Conservation (phyloP, 2,888 invertebrate genomes). For the Drosophila siamana region DNA sequence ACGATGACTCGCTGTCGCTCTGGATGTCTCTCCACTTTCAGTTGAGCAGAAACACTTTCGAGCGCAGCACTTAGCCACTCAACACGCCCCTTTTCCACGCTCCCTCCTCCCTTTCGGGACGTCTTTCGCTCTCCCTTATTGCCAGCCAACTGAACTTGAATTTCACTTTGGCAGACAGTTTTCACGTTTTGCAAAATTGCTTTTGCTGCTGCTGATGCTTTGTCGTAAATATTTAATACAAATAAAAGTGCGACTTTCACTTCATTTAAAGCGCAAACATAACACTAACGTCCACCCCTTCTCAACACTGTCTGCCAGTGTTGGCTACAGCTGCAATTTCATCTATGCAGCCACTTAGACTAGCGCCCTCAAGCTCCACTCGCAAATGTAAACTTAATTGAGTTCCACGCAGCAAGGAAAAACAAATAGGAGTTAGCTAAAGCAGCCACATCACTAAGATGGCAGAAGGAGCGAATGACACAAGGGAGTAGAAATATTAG, state of each 20-base stretch:
- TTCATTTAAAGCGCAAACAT: conserved; percentile 62
- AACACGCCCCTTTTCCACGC: too few species aligned
- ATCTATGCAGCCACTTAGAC: conserved; percentile 8
- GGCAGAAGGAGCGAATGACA: background rate
- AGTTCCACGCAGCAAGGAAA: background rate
- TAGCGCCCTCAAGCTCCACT: background rate
- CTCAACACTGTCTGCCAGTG: conserved; percentile 32
- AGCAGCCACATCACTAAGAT: background rate
- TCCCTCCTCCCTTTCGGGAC: too few species aligned
- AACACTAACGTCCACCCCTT: conserved; percentile 20
- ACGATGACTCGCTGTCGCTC: conserved; percentile 38
- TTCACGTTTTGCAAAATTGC: conserved; percentile 55
- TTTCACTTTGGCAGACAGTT: conserved; percentile 58
- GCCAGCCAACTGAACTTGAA: conserved; percentile 37
- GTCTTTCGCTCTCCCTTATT: background rate
- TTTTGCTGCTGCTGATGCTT: conserved; percentile 50
- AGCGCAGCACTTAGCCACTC: background rate
- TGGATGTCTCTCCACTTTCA: conserved; percentile 2
- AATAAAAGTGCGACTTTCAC: conserved; percentile 77
- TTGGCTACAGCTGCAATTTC: conserved; percentile 35
- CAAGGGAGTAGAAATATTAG: background rate
- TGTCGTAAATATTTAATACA: conserved; percentile 71
- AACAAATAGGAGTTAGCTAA: background rate
- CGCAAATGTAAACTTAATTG: conserved; percentile 2
- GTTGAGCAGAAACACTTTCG: conserved; percentile 1